Conservation (phyloP, 2,113 vertebrate species). For the Ptyas mucosa region DNA sequence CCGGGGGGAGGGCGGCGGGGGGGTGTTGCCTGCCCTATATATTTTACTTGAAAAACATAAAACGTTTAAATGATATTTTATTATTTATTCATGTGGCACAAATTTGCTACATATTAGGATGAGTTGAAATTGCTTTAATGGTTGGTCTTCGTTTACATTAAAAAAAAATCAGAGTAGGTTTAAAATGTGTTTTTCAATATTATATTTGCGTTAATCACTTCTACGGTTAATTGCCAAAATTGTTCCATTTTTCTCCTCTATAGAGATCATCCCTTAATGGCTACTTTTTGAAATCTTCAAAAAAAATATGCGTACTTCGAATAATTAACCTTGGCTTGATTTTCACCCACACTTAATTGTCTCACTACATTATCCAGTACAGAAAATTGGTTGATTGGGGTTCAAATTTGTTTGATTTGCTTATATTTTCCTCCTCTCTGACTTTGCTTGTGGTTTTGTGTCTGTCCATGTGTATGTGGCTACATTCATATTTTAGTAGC, state of each 20-base stretch:
- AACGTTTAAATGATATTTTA: background rate
- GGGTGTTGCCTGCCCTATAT: background rate
- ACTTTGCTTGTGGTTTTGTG: background rate
- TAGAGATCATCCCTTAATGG: background rate
- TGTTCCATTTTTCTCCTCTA: background rate
- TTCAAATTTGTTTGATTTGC: background rate
- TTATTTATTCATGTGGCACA: background rate
- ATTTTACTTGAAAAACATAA: background rate
- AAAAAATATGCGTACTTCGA: background rate
- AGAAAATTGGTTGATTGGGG: background rate
- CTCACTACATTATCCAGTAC: background rate
- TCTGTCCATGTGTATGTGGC: background rate
- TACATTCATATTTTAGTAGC: background rate
- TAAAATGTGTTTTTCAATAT: background rate
- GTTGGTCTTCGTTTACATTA: background rate
- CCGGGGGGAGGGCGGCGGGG: fast-evolving
- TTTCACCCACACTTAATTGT: background rate
- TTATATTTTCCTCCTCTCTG: background rate
- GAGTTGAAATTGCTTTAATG: background rate
- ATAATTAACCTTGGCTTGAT: background rate
- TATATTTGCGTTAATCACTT: background rate
- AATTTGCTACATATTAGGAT: background rate
- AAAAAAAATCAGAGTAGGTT: background rate
- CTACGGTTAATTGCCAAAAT: background rate
- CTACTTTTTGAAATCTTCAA: background rate